phyloP scores from a whole-genome alignment of 1,140 invertebrate species.

The Penaeus japonicus region DNA sequence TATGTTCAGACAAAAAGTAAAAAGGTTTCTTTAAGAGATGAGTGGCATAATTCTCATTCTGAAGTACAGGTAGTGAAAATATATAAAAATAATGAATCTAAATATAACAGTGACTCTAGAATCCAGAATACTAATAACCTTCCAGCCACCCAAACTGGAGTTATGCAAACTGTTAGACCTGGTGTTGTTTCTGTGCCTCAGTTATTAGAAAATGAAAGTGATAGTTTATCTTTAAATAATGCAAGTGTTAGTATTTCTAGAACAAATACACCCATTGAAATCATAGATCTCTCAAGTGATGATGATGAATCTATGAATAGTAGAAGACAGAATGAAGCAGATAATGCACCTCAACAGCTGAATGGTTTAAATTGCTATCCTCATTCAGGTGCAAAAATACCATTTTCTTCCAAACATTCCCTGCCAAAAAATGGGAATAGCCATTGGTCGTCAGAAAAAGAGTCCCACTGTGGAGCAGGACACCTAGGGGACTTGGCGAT shows the following conservation, averaged over 20 bases:
- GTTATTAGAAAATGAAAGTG: not conserved
- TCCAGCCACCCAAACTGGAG: too few species aligned
- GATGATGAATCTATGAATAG: constrained; percentile 33
- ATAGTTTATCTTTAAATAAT: not conserved
- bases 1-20: too few species aligned
- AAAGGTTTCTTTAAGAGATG: too few species aligned
- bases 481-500: constrained; percentile 50
- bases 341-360: constrained; percentile 38
- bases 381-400: constrained; percentile 44
- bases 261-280: constrained; percentile 37
- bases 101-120: too few species aligned
- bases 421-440: constrained; percentile 57
- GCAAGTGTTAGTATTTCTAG: not conserved
- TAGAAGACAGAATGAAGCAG: constrained; percentile 30
- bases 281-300: constrained; percentile 53
- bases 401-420: constrained; percentile 33
- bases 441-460: constrained; percentile 53
- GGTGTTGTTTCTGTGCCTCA: not conserved
- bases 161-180: too few species aligned
- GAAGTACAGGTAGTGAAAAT: too few species aligned
- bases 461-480: constrained; percentile 47
- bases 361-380: constrained; percentile 42
- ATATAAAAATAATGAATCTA: too few species aligned
- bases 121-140: too few species aligned
- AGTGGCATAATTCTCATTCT: too few species aligned